These are phyloP conservation scores for Leptopilina myrica DNA, from an alignment of 2,888 invertebrate genomes.

Conservation along the genomic window DNA sequence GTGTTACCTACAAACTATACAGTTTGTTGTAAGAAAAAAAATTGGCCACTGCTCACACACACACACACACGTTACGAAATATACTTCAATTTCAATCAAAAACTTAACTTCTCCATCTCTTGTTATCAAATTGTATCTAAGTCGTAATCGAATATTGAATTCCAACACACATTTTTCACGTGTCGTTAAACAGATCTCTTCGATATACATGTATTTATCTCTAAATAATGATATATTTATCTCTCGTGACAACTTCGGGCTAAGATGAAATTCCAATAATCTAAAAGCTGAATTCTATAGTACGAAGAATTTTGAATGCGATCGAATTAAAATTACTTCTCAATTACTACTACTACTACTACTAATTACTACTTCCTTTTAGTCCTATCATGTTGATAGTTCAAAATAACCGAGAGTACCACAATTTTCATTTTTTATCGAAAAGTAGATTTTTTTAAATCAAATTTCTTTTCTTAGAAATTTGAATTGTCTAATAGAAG, in stretches of 20 bases:
- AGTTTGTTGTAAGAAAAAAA: too few species aligned
- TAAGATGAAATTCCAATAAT: constrained; percentile 38
- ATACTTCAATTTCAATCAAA: neutral
- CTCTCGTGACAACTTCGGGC: constrained; percentile 39
- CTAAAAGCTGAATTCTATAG: constrained; percentile 28
- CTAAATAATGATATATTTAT: constrained; percentile 27
- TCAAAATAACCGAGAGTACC: constrained; percentile 7
- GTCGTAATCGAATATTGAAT: constrained; percentile 34
- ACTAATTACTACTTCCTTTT: neutral
- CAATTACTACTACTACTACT: constrained; percentile 45
- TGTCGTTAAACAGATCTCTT: constrained; percentile 32
- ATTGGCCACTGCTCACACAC: too few species aligned
- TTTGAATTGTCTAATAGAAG: neutral
- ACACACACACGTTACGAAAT: too few species aligned
- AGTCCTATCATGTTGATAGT: constrained; percentile 23
- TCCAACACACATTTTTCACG: constrained; percentile 27
- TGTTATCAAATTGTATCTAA: constrained; percentile 26
- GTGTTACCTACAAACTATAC: too few species aligned
- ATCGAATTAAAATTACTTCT: constrained; percentile 54
- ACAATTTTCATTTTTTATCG: neutral
- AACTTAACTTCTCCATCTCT: constrained; percentile 30
- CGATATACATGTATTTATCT: constrained; percentile 38
- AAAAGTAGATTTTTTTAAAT: neutral
- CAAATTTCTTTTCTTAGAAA: neutral
- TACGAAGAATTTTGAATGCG: constrained; percentile 56